A percentile compares a stretch with the other conserved stretches of the same genome.
Evolutionary conservation across 2,888 invertebrate genomes (phyloP).

Genomic region (Pantelozetes paolii): DNA sequence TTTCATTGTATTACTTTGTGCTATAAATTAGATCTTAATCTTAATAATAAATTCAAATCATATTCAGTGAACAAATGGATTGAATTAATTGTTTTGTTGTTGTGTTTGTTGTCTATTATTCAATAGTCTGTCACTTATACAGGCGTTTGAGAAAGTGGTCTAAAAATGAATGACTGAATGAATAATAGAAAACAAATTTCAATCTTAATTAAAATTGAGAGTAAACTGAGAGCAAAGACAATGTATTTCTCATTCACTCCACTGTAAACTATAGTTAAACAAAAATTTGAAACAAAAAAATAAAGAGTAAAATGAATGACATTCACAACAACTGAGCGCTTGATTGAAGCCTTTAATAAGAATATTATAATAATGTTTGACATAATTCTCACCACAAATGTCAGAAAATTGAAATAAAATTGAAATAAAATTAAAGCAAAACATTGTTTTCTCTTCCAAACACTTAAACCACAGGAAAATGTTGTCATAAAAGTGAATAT

Average conservation of each 20-base stretch:
- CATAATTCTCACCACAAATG: slow-evolving; percentile 28
- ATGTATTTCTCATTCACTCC: no score
- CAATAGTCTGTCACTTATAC: not conserved
- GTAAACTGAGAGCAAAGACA: no score
- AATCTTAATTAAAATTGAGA: no score
- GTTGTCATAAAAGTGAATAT: not conserved
- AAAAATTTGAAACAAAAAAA: no score
- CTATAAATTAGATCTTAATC: slow-evolving; percentile 19
- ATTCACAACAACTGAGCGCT: slow-evolving; percentile 5
- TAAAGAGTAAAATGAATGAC: no score
- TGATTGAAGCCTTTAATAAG: slow-evolving; percentile 28
- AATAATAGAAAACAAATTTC: no score
- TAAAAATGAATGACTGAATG: not conserved
- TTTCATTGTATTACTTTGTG: not conserved
- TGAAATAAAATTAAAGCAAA: not conserved
- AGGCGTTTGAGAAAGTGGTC: not conserved
- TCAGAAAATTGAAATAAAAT: not conserved
- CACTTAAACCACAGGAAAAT: not conserved
- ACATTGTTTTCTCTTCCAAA: not conserved
- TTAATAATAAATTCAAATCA: slow-evolving; percentile 26
- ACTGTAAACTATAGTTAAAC: no score
- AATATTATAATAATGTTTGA: slow-evolving; percentile 2
- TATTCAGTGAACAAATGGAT: slow-evolving; percentile 1
- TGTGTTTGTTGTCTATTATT: not conserved
- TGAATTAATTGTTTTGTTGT: not conserved